Conservation (phyloP, 2,888 invertebrate genomes). For the Limnephilus marmoratus region DNA sequence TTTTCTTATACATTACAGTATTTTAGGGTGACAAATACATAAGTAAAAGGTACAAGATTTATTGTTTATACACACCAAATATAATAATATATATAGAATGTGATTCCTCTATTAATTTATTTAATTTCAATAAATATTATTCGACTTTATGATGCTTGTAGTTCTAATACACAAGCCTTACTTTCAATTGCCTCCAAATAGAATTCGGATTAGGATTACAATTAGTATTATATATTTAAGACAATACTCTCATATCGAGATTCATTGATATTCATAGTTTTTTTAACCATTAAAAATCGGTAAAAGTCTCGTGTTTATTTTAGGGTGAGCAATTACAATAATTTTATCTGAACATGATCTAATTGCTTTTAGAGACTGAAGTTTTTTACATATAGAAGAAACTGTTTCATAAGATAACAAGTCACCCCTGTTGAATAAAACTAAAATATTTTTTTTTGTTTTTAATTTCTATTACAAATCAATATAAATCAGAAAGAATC, state of each 20-base stretch:
- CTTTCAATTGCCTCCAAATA: background rate
- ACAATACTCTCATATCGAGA: background rate
- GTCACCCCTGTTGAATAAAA: background rate
- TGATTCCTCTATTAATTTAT: background rate
- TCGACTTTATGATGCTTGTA: background rate
- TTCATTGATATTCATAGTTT: background rate
- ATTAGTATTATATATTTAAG: background rate
- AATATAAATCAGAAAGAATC: background rate
- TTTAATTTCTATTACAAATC: background rate
- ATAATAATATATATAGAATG: background rate
- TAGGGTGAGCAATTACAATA: background rate
- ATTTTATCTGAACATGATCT: background rate
- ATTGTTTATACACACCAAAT: background rate
- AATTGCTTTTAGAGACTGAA: background rate
- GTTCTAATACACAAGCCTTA: background rate
- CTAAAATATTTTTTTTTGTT: background rate
- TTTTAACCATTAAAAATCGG: background rate
- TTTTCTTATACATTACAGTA: background rate
- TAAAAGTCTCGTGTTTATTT: background rate
- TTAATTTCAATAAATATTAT: background rate
- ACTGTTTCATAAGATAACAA: background rate
- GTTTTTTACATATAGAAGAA: background rate
- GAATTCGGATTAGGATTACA: background rate
- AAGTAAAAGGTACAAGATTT: background rate
- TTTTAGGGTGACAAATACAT: background rate